Evolutionary conservation across 2,113 vertebrate species (phyloP).

Genomic region (Otocyon megalotis): DNA sequence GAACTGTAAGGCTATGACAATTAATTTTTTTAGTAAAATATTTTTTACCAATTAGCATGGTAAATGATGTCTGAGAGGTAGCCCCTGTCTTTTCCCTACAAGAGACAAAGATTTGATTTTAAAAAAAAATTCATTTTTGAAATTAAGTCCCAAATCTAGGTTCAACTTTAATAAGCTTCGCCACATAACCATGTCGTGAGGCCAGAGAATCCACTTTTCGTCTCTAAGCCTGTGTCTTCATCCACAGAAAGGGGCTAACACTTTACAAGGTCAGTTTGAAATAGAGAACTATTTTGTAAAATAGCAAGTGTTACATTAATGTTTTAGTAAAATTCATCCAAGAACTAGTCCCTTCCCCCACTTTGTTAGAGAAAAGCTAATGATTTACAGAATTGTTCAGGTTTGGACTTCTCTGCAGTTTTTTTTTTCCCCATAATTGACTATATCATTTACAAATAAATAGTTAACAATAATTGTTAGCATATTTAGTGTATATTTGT

Average conservation of each 20-base stretch:
- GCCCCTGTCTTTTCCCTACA: neutral
- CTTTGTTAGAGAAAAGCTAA: neutral
- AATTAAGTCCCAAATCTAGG: constrained; percentile 44
- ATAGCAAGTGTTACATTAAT: neutral
- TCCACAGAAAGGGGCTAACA: neutral
- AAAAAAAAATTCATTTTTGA: neutral
- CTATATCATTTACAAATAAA: constrained; percentile 13
- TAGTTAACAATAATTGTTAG: constrained; percentile 1
- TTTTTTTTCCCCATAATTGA: neutral
- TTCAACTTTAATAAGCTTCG: neutral
- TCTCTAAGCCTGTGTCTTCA: neutral
- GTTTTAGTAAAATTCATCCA: constrained; percentile 16
- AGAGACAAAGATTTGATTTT: neutral
- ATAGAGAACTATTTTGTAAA: constrained; percentile 46
- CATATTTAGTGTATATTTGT: constrained; percentile 4
- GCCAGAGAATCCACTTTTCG: neutral
- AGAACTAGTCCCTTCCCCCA: neutral
- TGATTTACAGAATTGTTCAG: neutral
- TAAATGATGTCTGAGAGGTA: neutral
- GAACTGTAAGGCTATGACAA: neutral
- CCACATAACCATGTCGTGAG: neutral
- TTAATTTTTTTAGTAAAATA: constrained; percentile 6
- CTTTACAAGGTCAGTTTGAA: neutral
- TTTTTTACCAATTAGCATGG: neutral
- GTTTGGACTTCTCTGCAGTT: neutral